phyloP scores from a whole-genome alignment of 2,888 invertebrate species.

The Idaea straminata region DNA sequence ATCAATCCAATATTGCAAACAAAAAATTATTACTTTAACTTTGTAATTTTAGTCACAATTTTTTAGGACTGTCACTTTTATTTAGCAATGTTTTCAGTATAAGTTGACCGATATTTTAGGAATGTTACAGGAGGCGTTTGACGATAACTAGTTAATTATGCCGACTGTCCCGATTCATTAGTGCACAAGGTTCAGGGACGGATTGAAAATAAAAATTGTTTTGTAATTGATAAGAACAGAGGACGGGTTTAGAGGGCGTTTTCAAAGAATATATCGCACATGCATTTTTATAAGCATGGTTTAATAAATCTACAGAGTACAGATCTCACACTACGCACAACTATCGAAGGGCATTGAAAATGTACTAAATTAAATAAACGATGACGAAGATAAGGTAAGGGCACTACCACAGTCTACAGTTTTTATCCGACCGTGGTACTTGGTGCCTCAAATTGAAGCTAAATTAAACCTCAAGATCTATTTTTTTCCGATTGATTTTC shows the following conservation, averaged over 20 bases:
- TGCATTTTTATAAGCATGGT: neutral
- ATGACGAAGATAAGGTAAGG: too few species aligned
- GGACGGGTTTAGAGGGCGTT: neutral
- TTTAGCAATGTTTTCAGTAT: neutral
- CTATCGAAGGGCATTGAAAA: neutral
- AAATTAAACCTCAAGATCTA: too few species aligned
- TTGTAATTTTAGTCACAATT: constrained; percentile 3
- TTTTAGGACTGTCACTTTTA: constrained; percentile 14
- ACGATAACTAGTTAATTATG: constrained; percentile 76
- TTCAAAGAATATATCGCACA: neutral
- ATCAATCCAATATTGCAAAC: constrained; percentile 26
- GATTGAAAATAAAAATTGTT: constrained; percentile 23
- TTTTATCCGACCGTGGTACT: too few species aligned
- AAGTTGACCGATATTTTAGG: constrained; percentile 45
- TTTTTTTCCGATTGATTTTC: too few species aligned
- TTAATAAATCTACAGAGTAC: neutral
- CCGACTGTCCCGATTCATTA: constrained; percentile 76
- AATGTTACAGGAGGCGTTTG: constrained; percentile 58
- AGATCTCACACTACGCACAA: neutral
- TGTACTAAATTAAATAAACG: too few species aligned
- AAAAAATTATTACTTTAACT: neutral
- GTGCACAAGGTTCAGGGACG: constrained; percentile 66
- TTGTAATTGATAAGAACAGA: constrained; percentile 8
- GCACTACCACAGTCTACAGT: too few species aligned
- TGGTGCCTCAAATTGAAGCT: too few species aligned